Conservation (phyloP, 2,797 vertebrate species). For the Gymnoscopelus microlampas region DNA sequence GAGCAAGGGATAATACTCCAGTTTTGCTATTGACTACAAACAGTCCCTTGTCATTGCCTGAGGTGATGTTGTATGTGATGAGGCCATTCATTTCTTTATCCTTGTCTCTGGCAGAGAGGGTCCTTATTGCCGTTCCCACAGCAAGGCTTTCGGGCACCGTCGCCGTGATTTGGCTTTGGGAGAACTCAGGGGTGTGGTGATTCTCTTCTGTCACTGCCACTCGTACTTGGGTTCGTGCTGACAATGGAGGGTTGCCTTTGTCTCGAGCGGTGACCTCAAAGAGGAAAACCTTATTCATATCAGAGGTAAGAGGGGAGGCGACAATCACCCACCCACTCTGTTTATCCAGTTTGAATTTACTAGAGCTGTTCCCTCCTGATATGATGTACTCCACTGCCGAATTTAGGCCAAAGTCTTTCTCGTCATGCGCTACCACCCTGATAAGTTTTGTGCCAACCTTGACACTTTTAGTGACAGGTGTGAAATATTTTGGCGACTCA, state of each 20-base stretch:
- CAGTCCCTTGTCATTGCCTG: constrained; percentile 87
- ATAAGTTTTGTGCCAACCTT: constrained; percentile 91
- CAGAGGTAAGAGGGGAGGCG: constrained; percentile 86
- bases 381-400: constrained; percentile 91
- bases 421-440: constrained; percentile 87
- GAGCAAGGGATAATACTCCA: constrained; percentile 86
- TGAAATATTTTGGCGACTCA: constrained; percentile 85
- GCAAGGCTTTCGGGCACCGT: constrained; percentile 91
- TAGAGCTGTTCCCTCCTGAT: constrained; percentile 85
- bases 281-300: constrained; percentile 87
- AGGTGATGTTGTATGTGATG: constrained; percentile 89
- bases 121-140: constrained; percentile 88
- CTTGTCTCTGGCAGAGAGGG: constrained; percentile 91
- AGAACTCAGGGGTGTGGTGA: constrained; percentile 95
- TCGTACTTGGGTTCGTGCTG: constrained; percentile 79
- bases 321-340: constrained; percentile 92
- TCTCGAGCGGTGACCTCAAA: constrained; percentile 89
- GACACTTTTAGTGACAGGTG: constrained; percentile 95
- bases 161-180: constrained; percentile 90
- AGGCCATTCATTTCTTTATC: constrained; percentile 96
- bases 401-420: constrained; percentile 95
- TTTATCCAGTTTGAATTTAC: constrained; percentile 90
- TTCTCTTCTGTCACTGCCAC: constrained; percentile 96
- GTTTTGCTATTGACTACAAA: constrained; percentile 92
- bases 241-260: constrained; percentile 93